phyloP scores from a whole-genome alignment of 2,888 invertebrate species.

The Lamellibrachia satsuma region DNA sequence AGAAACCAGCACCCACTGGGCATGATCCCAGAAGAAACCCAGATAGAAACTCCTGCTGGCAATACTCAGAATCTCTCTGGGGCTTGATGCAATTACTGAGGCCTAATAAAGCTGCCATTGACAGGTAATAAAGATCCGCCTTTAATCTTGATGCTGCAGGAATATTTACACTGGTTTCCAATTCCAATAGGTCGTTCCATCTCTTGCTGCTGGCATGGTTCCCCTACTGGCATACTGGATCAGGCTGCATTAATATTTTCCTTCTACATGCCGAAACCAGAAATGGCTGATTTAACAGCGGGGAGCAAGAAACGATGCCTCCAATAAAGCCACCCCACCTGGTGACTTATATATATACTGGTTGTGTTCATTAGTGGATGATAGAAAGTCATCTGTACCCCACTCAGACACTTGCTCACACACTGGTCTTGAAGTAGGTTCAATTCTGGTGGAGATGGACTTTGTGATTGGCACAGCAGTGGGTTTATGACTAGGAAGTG shows the following conservation, averaged over 20 bases:
- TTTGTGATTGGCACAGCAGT: not conserved
- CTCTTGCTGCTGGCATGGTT: not conserved
- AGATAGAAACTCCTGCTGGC: not conserved
- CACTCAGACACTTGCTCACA: not conserved
- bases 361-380: not conserved
- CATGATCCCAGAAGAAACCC: not conserved
- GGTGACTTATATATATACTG: not conserved
- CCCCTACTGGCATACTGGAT: not conserved
- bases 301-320: not conserved
- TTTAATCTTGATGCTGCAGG: not conserved
- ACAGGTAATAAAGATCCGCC: conserved; percentile 6
- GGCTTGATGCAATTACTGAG: not conserved
- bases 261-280: not conserved
- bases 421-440: not conserved
- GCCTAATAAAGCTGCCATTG: not conserved
- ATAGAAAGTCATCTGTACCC: not conserved
- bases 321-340: not conserved
- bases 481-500: not conserved
- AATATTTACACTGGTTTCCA: not conserved
- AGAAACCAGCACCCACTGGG: not conserved
- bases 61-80: not conserved
- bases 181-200: not conserved
- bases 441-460: not conserved
- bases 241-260: conserved; percentile 1
- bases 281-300: not conserved